These are phyloP conservation scores for Gavia stellata DNA, from an alignment of 2,113 vertebrate genomes.

Conservation along the genomic window DNA sequence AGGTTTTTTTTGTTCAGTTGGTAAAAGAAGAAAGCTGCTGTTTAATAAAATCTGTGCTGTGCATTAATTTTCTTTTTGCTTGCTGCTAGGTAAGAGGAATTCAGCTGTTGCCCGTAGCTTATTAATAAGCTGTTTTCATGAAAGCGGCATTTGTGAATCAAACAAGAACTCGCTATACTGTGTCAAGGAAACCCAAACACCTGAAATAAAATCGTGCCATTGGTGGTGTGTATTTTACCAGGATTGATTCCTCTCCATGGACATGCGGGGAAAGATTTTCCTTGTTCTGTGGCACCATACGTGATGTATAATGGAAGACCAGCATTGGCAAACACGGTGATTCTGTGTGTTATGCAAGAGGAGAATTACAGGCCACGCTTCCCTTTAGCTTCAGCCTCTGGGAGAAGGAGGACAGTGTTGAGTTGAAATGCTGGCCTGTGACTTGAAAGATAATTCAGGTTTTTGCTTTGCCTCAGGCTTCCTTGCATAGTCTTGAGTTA, in stretches of 20 bases:
- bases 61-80: neutral
- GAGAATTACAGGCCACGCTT: neutral
- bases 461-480: neutral
- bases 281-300: neutral
- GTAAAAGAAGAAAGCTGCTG: neutral
- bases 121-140: neutral
- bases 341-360: neutral
- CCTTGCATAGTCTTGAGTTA: neutral
- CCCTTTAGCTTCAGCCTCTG: neutral
- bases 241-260: neutral
- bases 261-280: neutral
- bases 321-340: neutral
- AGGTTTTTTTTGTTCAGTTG: neutral
- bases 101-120: neutral
- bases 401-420: neutral
- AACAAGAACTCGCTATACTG: neutral
- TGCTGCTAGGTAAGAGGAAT: neutral
- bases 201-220: neutral
- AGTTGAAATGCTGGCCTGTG: neutral
- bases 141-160: neutral
- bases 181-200: neutral
- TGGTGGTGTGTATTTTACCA: neutral
- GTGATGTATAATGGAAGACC: neutral
- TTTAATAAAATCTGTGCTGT: neutral
- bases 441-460: neutral